These are phyloP conservation scores for Percopsis transmontana DNA, from an alignment of 2,113 vertebrate genomes.

Conservation along the genomic window DNA sequence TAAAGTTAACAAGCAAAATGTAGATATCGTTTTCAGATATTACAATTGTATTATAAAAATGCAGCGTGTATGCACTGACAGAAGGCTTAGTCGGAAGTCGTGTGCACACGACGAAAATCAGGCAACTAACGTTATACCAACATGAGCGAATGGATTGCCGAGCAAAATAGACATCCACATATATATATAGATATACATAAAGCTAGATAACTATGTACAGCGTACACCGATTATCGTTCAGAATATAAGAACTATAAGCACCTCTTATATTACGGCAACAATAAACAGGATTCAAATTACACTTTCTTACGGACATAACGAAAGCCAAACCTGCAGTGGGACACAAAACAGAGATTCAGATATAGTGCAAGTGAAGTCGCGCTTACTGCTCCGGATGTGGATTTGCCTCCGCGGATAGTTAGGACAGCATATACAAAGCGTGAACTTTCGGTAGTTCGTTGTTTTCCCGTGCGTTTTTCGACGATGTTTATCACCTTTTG, in stretches of 20 bases:
- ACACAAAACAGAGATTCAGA: constrained; percentile 18
- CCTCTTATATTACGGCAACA: background rate
- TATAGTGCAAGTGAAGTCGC: background rate
- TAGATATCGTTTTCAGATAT: fast-evolving
- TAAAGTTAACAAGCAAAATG: no score
- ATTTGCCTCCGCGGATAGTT: fast-evolving
- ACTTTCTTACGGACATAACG: constrained; percentile 19
- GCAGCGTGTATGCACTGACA: constrained; percentile 2
- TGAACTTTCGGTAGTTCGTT: fast-evolving
- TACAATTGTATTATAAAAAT: no score
- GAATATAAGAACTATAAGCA: background rate
- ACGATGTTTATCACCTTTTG: background rate
- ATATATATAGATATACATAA: background rate
- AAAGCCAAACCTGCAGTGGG: constrained; percentile 37
- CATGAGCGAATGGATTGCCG: background rate
- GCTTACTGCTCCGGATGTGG: background rate
- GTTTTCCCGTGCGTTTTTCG: constrained; percentile 7
- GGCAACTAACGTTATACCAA: background rate
- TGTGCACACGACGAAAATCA: constrained; percentile 41
- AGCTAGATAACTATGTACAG: fast-evolving
- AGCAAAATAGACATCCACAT: background rate
- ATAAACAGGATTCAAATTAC: background rate
- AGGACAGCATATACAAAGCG: fast-evolving
- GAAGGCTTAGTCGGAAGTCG: background rate
- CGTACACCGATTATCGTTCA: fast-evolving